Percentiles rank a stretch among this genome's conserved stretches.
Evolutionary conservation across 2,888 invertebrate species (phyloP).

Genomic region (Caprella mutica): DNA sequence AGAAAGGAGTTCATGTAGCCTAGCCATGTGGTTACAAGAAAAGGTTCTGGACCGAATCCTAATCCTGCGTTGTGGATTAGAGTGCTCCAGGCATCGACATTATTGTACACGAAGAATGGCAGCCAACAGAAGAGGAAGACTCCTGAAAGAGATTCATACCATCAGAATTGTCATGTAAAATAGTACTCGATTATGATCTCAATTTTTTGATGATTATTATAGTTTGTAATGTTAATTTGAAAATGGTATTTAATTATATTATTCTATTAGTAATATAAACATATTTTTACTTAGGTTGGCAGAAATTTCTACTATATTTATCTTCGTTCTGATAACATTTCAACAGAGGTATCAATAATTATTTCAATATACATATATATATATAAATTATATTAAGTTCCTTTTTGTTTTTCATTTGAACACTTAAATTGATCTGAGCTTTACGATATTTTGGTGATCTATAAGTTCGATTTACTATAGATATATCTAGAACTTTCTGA

Average conservation of each 20-base stretch:
- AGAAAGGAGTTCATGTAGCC: constrained; percentile 76
- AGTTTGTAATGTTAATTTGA: too few relatives aligned
- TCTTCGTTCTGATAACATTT: neutral
- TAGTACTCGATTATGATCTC: too few relatives aligned
- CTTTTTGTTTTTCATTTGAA: neutral
- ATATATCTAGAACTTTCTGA: too few relatives aligned
- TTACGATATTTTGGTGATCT: too few relatives aligned
- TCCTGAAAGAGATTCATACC: constrained; percentile 68
- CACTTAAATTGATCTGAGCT: neutral
- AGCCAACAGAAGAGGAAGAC: constrained; percentile 98
- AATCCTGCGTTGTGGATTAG: constrained; percentile 63
- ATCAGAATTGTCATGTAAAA: too few relatives aligned
- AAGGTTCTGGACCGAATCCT: constrained; percentile 50
- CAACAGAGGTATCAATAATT: neutral
- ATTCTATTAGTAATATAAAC: too few relatives aligned
- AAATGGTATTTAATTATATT: too few relatives aligned
- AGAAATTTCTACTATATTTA: neutral
- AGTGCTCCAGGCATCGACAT: constrained; percentile 90
- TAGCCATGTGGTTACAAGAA: constrained; percentile 92
- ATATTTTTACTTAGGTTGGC: neutral
- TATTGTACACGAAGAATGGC: constrained; percentile 97
- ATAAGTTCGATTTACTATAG: too few relatives aligned
- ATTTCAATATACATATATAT: constrained; percentile 1
- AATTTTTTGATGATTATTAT: too few relatives aligned
- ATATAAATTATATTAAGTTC: neutral